Conservation (phyloP, 2,113 vertebrate genomes). For the Proterorhinus semilunaris region DNA sequence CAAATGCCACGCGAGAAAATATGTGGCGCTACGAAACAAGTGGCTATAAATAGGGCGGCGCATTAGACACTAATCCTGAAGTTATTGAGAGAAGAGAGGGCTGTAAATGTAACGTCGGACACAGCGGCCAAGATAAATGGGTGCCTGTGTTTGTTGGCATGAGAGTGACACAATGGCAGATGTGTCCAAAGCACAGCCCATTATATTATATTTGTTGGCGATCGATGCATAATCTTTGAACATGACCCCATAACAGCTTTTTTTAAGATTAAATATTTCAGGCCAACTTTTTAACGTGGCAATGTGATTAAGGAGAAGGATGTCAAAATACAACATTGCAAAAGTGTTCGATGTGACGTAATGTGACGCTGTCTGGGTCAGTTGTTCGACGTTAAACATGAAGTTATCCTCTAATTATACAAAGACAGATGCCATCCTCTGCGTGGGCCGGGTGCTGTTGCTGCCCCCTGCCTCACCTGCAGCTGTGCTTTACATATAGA, state of each 20-base stretch:
- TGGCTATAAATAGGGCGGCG: conserved; percentile 17
- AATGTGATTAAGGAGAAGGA: no score
- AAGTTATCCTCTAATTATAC: conserved; percentile 44
- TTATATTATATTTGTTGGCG: no score
- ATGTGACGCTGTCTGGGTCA: background rate
- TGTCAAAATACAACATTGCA: background rate
- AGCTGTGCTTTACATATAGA: conserved; percentile 75
- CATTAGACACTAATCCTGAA: conserved; percentile 8
- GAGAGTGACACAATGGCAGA: background rate
- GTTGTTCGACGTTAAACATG: conserved; percentile 13
- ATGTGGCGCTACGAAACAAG: background rate
- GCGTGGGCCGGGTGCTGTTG: conserved; percentile 44
- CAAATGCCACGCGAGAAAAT: background rate
- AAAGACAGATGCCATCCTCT: conserved; percentile 48
- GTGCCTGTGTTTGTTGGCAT: background rate
- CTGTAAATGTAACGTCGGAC: background rate
- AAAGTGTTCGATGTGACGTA: background rate
- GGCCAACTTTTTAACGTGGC: no score
- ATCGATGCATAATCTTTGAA: no score
- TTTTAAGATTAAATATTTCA: no score
- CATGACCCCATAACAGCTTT: no score
- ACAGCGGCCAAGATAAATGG: background rate
- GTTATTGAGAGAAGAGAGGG: background rate
- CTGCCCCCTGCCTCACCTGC: conserved; percentile 42
- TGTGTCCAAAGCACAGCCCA: background rate